Base-by-base conservation (phyloP, 2,797 vertebrate species). In the Helarctos malayanus region DNA sequence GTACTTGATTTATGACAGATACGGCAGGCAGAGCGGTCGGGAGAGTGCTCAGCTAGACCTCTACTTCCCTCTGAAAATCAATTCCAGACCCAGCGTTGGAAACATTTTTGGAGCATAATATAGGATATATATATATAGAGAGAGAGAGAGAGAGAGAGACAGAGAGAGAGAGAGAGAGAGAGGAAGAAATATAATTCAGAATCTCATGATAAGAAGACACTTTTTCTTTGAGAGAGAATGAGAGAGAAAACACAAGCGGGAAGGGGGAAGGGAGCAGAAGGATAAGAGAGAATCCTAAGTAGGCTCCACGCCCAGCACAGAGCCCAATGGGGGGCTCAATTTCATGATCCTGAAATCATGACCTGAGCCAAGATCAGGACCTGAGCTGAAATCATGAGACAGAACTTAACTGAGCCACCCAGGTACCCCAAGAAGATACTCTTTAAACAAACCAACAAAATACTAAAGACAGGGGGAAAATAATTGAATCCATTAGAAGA, bases 1-100 rank as follows among this genome's bases (percentile, higher is more conserved):
- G 41, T 52, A 83, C 69, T 68, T 75, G 41, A 94, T 84, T 96
- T 84, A 90, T 49, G 87, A 87, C 35, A 94, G 73, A 88, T 19
- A 18, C 4, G 7, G 1, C 41, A 75, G 13, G 6, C 25, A 29
- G 41, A 80, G 57, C 69, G 41, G 29, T 16, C 73, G 73, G 76
- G 29, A 79, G 63, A 76, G 45, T 27, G 18, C 25, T 35, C 16
- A 41, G 7, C 2, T 7, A 76, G n/a, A 68, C 10, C 10, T 91
- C 82, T 29, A 25, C 27, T 81, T 87, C 68, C 52, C 56, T 78
- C 63, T 56, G 49, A 93, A 92, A 79, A 47, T 79, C 49, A 83
- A 8, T 79, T 82, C 25, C 21, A 68, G 41, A 47, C 49, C 7
- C 49, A 59, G 65, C 25, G 57, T 21, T 79, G 45, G 90, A 92